Percentiles rank a stretch among this genome's conserved stretches.
Conservation (phyloP, 2,797 vertebrate genomes). For the Rhinogobio ventralis region DNA sequence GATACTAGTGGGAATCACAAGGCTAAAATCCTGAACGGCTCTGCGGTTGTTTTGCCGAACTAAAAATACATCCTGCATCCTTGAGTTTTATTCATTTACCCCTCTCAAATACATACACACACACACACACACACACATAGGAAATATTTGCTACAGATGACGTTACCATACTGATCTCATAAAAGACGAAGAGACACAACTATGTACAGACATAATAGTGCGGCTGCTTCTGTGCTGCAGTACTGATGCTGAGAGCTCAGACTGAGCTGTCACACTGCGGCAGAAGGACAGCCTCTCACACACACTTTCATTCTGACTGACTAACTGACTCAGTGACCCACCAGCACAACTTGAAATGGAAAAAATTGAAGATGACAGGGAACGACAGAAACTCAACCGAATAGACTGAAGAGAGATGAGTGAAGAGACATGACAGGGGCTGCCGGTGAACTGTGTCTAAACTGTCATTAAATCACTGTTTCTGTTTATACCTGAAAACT, state of each 20-base stretch:
- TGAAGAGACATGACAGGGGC: not conserved
- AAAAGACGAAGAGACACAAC: not conserved
- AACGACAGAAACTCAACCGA: slow-evolving; percentile 11
- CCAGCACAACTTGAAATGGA: slow-evolving; percentile 30
- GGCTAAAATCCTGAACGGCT: slow-evolving; percentile 20
- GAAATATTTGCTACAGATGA: not conserved
- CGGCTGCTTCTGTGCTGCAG: slow-evolving; percentile 12
- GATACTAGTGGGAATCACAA: slow-evolving; percentile 48
- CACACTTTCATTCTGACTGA: slow-evolving; percentile 28
- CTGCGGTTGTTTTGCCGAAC: slow-evolving; percentile 5
- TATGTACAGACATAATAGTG: not conserved
- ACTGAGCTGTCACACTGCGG: slow-evolving; percentile 36
- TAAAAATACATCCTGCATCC: slow-evolving; percentile 26
- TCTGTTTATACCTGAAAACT: not conserved
- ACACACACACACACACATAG: not conserved
- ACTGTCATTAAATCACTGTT: slow-evolving; percentile 18
- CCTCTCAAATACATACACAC: not conserved
- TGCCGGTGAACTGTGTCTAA: slow-evolving; percentile 19
- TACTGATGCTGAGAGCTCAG: slow-evolving; percentile 28
- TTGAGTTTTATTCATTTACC: not conserved
- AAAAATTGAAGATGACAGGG: slow-evolving; percentile 31
- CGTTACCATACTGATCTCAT: not conserved
- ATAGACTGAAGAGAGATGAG: slow-evolving; percentile 31
- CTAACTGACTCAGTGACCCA: slow-evolving; percentile 31
- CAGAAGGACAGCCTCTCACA: slow-evolving; percentile 14